Evolutionary conservation across 2,888 invertebrate species (phyloP).

Genomic region (Cantharis rustica): DNA sequence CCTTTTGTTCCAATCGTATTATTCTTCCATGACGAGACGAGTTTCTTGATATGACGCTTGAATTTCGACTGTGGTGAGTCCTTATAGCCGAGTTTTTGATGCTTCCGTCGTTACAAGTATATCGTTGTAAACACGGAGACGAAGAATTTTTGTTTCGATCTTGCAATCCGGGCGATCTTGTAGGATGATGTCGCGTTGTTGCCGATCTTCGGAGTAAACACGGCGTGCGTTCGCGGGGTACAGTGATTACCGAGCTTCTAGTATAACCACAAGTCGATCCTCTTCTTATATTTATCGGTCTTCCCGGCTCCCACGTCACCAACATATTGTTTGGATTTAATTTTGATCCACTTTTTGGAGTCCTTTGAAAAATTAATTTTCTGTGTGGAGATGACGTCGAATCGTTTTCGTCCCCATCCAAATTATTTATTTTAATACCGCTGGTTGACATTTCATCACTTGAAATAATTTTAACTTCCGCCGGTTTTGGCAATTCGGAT

Average conservation of each 20-base stretch:
- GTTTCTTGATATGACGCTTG: conserved; percentile 80
- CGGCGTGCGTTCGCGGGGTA: conserved; percentile 52
- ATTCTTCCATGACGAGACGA: conserved; percentile 83
- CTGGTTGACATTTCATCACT: conserved; percentile 36
- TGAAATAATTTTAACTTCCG: conserved; percentile 61
- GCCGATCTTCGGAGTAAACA: conserved; percentile 64
- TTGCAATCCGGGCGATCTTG: conserved; percentile 48
- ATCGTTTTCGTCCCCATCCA: conserved; percentile 46
- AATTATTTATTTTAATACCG: conserved; percentile 26
- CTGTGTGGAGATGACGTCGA: conserved; percentile 56
- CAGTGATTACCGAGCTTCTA: conserved; percentile 64
- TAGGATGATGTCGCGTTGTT: conserved; percentile 61
- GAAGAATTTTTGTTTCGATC: conserved; percentile 59
- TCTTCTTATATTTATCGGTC: conserved; percentile 60
- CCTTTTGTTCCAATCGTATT: conserved; percentile 90
- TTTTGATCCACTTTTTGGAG: conserved; percentile 41
- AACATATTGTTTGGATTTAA: conserved; percentile 54
- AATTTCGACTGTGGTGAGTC: conserved; percentile 77
- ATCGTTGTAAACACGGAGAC: conserved; percentile 61
- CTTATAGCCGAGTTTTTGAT: conserved; percentile 53
- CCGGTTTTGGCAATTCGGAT: conserved; percentile 53
- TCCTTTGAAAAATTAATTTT: conserved; percentile 40
- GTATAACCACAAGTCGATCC: conserved; percentile 74
- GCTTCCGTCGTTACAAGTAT: conserved; percentile 38
- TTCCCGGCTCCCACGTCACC: conserved; percentile 72